phyloP scores from a whole-genome alignment of 1,140 invertebrate genomes.

The Bombus waltoni region DNA sequence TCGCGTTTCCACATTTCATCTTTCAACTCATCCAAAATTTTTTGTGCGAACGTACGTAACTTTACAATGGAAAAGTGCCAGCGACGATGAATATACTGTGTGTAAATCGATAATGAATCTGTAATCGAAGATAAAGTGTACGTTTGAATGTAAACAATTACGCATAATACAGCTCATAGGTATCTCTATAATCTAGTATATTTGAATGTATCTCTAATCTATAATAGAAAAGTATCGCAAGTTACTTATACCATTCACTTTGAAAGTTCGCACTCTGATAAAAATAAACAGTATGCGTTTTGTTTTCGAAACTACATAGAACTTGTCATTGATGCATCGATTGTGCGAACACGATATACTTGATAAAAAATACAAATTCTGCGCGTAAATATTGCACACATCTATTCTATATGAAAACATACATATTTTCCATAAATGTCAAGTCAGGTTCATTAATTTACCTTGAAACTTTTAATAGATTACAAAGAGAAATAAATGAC shows the following conservation, averaged over 20 bases:
- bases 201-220: slow-evolving; percentile 1
- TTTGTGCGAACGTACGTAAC: not conserved
- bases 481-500: not conserved
- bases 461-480: not conserved
- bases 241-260: slow-evolving; percentile 29
- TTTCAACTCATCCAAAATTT: not conserved
- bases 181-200: slow-evolving; percentile 35
- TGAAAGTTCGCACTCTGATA: slow-evolving; percentile 16
- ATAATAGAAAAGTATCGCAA: slow-evolving; percentile 17
- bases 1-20: not conserved
- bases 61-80: not conserved
- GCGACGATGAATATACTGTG: slow-evolving; percentile 2
- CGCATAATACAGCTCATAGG: slow-evolving; percentile 48
- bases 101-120: slow-evolving; percentile 43
- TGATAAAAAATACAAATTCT: not conserved
- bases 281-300: slow-evolving; percentile 34
- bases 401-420: not conserved
- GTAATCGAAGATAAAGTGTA: slow-evolving; percentile 43
- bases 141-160: slow-evolving; percentile 49
- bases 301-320: slow-evolving; percentile 22
- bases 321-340: not conserved
- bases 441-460: not conserved
- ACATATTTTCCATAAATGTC: not conserved
- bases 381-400: not conserved
- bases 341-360: not conserved